Evolutionary conservation across 23 tunicate genomes (phyloP).

Genomic region (Trididemnum miniatum): DNA sequence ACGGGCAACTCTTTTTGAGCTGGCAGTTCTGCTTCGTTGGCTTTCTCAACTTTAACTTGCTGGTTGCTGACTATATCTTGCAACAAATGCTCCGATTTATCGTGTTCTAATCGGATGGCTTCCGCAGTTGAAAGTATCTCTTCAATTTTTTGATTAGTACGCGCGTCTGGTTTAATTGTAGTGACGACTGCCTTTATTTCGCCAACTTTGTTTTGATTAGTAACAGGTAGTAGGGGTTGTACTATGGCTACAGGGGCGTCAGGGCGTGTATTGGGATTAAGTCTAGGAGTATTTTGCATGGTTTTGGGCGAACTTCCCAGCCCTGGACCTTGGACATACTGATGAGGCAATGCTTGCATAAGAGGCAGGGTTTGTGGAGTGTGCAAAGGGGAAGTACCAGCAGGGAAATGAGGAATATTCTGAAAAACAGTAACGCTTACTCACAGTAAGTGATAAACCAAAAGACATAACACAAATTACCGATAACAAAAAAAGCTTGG

Average conservation of each 20-base stretch:
- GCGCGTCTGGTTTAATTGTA: not conserved
- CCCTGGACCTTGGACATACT: not conserved
- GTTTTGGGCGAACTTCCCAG: constrained; percentile 10
- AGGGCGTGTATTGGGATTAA: not conserved
- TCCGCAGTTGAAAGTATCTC: not conserved
- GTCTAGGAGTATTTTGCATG: not conserved
- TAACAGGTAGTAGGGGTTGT: not conserved
- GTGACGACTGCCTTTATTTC: not conserved
- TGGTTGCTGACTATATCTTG: not conserved
- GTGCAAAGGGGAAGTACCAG: not conserved
- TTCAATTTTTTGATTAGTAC: not conserved
- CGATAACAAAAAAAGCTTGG: too few relatives aligned
- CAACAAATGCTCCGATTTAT: too few relatives aligned
- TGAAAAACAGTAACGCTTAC: too few relatives aligned
- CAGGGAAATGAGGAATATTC: not conserved
- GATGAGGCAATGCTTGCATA: not conserved
- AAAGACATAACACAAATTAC: too few relatives aligned
- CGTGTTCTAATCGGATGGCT: not conserved
- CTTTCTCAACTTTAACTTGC: not conserved
- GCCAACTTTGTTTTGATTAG: not conserved
- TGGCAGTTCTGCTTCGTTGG: not conserved
- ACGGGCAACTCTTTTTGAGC: not conserved
- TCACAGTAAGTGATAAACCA: too few relatives aligned
- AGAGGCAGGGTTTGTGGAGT: not conserved
- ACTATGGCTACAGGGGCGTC: constrained; percentile 31